Conservation (phyloP, 2,797 vertebrate genomes). For the Sus cebifrons region DNA sequence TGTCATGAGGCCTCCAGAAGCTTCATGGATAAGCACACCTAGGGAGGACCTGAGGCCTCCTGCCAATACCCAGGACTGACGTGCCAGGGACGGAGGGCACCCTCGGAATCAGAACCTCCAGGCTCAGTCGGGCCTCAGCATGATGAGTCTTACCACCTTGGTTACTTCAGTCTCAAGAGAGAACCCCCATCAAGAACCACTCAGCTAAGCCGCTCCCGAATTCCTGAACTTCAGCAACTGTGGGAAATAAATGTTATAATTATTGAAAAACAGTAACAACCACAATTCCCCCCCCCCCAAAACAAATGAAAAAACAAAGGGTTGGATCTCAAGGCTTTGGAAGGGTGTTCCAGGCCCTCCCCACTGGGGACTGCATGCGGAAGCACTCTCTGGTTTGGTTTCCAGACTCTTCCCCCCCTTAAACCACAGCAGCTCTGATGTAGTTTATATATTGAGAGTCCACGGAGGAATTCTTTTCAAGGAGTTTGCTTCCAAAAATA, state of each 20-base stretch:
- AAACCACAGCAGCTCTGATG: background rate
- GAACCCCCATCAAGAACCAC: background rate
- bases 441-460: background rate
- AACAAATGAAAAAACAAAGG: no score
- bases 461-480: background rate
- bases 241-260: background rate
- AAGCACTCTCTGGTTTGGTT: background rate
- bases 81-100: fast-evolving
- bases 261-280: background rate
- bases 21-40: background rate
- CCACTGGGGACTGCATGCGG: no score
- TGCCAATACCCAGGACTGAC: background rate
- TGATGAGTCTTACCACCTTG: background rate
- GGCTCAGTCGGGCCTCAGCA: background rate
- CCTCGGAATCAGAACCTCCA: background rate
- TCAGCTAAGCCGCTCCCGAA: background rate
- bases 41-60: background rate
- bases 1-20: background rate
- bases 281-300: background rate
- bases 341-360: background rate
- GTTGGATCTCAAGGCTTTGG: background rate
- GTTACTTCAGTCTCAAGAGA: background rate
- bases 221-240: background rate
- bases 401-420: background rate
- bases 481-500: background rate